phyloP scores from a whole-genome alignment of 2,888 invertebrate genomes.

The Drosophila demipolita region DNA sequence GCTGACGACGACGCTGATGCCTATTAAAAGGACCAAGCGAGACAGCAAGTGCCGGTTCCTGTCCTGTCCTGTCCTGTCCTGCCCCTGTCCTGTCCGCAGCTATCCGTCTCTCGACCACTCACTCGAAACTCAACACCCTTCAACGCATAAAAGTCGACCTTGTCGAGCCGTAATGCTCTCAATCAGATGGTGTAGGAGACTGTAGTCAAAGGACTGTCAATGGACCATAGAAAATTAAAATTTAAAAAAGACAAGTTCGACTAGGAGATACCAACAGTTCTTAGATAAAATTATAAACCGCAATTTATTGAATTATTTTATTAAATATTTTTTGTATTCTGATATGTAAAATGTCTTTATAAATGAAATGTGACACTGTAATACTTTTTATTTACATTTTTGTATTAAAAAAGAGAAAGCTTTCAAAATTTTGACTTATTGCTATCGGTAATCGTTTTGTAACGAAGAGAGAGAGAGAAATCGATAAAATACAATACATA shows the following conservation, averaged over 20 bases:
- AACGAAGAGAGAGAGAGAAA: background rate
- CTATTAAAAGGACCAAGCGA: conserved; percentile 54
- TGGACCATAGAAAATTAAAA: background rate
- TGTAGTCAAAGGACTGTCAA: background rate
- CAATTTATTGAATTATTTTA: background rate
- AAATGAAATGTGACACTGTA: background rate
- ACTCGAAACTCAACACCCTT: conserved; percentile 13
- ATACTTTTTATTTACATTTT: no score
- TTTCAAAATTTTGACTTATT: background rate
- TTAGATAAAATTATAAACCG: background rate
- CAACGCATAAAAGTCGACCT: conserved; percentile 10
- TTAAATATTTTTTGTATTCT: background rate
- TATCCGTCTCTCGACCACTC: background rate
- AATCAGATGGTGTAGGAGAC: background rate
- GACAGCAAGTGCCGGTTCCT: background rate
- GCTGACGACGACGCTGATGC: conserved; percentile 45
- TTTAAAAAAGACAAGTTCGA: background rate
- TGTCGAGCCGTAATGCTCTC: background rate
- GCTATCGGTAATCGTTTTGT: background rate
- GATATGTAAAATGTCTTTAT: background rate
- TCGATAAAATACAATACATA: background rate
- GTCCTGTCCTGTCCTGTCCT: background rate
- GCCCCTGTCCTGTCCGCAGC: background rate
- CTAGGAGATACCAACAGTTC: background rate
- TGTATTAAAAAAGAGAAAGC: background rate